Percentiles rank a stretch among this genome's conserved stretches.
phyloP scores from a whole-genome alignment of 2,888 invertebrate species.

The Acleris cristana region DNA sequence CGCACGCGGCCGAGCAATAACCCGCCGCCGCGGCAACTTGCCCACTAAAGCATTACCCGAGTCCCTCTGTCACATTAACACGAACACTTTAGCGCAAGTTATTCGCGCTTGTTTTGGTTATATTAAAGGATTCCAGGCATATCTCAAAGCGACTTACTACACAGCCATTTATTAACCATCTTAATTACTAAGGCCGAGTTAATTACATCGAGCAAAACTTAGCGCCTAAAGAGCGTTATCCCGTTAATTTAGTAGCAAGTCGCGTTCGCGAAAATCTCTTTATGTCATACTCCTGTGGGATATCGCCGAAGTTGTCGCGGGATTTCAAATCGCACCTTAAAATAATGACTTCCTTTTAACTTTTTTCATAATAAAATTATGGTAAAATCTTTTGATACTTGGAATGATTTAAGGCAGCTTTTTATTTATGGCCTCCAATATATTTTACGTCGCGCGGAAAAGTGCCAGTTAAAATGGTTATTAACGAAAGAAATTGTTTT shows the following conservation, averaged over 20 bases:
- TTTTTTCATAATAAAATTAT: constrained; percentile 76
- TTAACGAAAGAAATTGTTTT: background rate
- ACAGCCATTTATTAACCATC: constrained; percentile 81
- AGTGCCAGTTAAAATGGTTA: constrained; percentile 38
- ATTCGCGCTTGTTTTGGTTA: constrained; percentile 72
- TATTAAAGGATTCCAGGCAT: constrained; percentile 80
- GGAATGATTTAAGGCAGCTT: constrained; percentile 66
- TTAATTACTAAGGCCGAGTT: constrained; percentile 81
- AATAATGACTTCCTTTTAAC: constrained; percentile 60
- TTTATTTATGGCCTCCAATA: constrained; percentile 75
- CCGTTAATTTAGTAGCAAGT: constrained; percentile 72
- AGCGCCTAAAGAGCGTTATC: constrained; percentile 74
- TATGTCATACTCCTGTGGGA: constrained; percentile 64
- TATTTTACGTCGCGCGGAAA: constrained; percentile 68
- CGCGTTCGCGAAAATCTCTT: constrained; percentile 67
- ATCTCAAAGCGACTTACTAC: constrained; percentile 78
- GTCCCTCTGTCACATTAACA: constrained; percentile 66
- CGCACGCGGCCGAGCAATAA: constrained; percentile 52
- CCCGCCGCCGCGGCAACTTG: constrained; percentile 54
- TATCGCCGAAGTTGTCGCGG: constrained; percentile 61
- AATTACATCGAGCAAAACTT: constrained; percentile 78
- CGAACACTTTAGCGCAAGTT: constrained; percentile 62
- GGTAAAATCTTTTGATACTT: constrained; percentile 71
- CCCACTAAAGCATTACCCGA: constrained; percentile 59
- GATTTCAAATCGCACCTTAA: constrained; percentile 62